Base-by-base conservation (phyloP, 2,797 vertebrate genomes). In the Dicrostonyx torquatus region DNA sequence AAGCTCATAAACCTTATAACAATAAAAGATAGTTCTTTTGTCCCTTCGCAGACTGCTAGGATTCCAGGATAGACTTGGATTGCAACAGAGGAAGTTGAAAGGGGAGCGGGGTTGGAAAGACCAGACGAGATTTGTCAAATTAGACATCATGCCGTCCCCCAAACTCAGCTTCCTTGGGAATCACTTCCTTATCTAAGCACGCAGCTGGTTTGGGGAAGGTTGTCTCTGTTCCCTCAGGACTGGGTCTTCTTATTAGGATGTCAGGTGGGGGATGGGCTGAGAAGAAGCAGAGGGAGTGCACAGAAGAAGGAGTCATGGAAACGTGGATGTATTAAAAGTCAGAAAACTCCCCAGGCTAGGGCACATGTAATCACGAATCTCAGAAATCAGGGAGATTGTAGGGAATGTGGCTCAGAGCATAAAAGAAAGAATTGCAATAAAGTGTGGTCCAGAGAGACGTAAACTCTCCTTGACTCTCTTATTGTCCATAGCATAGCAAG, bases 91-190 rank as follows among this genome's bases (percentile, higher is more conserved):
- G 91, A 96, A 96, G 80, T 34, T 97, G 97, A 77, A 94, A 97
- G 6, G 9, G 70, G 95, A 93, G 94, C 91, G 58, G 66, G 90
- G 96, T 58, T 96, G 68, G 85, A 93, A 97, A 96, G 66, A 87
- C 94, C 89, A 95, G 96, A 95, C 78, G 89, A 97, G 87, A 97
- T 96, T 96, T 87, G 91, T 89, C 93, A 97, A 97, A 95, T 83
- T 90, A 90, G 84, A 97, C 72, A 84, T 92, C 86, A 95, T 97
- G 29, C 95, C 76, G 64, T 80, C 68, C 91, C 92, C 91, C 88
- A 95, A 95, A 45, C 50, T 92, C 92, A 75, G 62, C 3, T 0
- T 7, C 0, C 62, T 90, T 97, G 94, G 94, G 24, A 90, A 75
- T 92, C 1, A 2, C 92, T 83, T 96, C 93, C 92, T 96, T 98